Conservation (phyloP, 1,140 invertebrate species). For the Drosophila bipectinata region DNA sequence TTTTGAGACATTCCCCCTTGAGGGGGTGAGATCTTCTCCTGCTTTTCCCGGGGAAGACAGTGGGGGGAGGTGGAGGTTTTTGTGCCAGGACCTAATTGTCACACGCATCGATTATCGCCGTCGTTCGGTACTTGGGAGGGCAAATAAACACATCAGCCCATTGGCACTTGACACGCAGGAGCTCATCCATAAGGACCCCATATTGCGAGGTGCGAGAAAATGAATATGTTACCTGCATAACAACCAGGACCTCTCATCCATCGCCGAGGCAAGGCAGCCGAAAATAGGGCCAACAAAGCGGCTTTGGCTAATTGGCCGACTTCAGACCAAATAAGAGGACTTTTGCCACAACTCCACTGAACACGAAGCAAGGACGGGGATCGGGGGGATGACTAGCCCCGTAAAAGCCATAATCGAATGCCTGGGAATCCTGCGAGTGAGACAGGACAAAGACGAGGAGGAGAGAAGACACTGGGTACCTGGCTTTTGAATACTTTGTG, state of each 20-base stretch:
- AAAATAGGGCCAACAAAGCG: not conserved
- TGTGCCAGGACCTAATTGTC: slow-evolving; percentile 55
- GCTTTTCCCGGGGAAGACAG: not conserved
- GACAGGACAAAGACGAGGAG: not conserved
- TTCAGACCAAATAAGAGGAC: not conserved
- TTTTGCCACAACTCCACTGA: not conserved
- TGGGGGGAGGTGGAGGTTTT: not conserved
- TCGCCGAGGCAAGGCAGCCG: not conserved
- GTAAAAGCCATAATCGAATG: slow-evolving; percentile 62
- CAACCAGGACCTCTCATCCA: slow-evolving; percentile 6
- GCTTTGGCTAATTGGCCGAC: not conserved
- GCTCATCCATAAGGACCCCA: slow-evolving; percentile 8
- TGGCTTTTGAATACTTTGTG: slow-evolving; percentile 46
- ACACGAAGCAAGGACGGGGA: no score
- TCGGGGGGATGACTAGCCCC: no score
- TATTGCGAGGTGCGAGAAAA: slow-evolving; percentile 60
- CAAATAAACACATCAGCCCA: slow-evolving; percentile 74
- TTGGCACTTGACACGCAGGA: slow-evolving; percentile 56
- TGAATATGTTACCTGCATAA: slow-evolving; percentile 48
- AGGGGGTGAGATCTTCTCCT: no score
- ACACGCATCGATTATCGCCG: slow-evolving; percentile 62
- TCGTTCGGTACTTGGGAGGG: slow-evolving; percentile 29
- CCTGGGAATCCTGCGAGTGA: slow-evolving; percentile 39
- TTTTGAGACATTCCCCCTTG: not conserved
- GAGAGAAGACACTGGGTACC: slow-evolving; percentile 5